Percentiles rank a stretch among this genome's conserved stretches.
These are phyloP conservation scores for Riptortus pedestris DNA, from an alignment of 1,140 invertebrate genomes.

Conservation along the genomic window DNA sequence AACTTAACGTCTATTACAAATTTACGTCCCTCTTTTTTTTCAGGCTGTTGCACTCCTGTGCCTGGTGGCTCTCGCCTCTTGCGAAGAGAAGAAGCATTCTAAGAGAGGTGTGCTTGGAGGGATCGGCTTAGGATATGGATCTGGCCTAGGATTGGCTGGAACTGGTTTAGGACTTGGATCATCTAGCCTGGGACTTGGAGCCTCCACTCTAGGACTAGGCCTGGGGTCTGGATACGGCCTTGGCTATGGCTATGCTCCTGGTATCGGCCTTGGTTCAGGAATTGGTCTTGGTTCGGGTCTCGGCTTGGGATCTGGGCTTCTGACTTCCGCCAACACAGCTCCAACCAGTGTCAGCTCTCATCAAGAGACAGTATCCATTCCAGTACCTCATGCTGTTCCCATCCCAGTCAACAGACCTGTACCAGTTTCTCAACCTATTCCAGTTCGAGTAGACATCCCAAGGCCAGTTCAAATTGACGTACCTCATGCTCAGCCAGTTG, in stretches of 20 bases:
- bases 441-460: background rate
- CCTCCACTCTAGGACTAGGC: too few relatives aligned
- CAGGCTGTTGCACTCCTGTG: background rate
- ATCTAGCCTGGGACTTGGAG: background rate
- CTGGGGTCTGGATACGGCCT: background rate
- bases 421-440: background rate
- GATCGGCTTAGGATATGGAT: too few relatives aligned
- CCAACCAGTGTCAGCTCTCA: background rate
- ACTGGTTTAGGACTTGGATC: background rate
- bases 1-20: too few relatives aligned
- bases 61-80: background rate
- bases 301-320: too few relatives aligned
- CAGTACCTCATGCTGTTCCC: background rate
- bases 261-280: background rate
- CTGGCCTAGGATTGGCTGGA: background rate
- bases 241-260: too few relatives aligned
- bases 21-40: too few relatives aligned
- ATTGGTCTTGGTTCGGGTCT: background rate
- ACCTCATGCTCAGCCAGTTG: background rate
- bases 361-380: background rate
- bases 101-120: background rate
- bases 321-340: background rate
- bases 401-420: background rate
- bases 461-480: background rate
- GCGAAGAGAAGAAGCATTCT: background rate